Conservation (phyloP, 2,113 vertebrate species). For the Gymnobelideus leadbeateri region DNA sequence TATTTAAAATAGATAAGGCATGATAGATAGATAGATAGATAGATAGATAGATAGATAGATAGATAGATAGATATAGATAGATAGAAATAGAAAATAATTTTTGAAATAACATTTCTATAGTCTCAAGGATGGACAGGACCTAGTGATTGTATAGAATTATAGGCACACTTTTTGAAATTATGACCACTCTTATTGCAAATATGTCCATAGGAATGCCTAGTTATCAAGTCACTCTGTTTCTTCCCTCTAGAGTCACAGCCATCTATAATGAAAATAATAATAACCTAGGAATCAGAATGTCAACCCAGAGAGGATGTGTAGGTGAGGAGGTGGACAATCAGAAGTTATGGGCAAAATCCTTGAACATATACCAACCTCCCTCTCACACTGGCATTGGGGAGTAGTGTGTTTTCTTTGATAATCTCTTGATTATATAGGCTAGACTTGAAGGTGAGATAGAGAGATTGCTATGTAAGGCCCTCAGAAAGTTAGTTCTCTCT, state of each 20-base stretch:
- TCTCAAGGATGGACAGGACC: neutral
- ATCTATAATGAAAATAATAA: neutral
- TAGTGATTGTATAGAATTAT: neutral
- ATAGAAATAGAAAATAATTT: neutral
- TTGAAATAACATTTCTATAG: neutral
- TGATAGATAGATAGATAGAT: neutral
- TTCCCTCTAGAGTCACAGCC: neutral
- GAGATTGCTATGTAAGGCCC: neutral
- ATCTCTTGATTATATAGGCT: neutral
- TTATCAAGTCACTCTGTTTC: slow-evolving; percentile 20
- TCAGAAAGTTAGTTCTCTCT: neutral
- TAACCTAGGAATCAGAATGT: neutral
- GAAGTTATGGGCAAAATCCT: neutral
- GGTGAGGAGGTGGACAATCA: neutral
- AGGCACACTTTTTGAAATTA: neutral
- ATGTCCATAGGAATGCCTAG: neutral
- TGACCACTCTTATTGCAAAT: neutral
- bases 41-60: neutral
- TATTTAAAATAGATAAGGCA: slow-evolving; percentile 20
- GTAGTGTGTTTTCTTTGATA: neutral
- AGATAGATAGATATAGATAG: neutral
- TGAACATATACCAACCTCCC: neutral
- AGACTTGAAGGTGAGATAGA: neutral
- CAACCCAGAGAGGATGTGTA: neutral
- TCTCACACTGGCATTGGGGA: neutral